Conservation (phyloP, 2,113 vertebrate genomes). For the Syrmaticus mikado region DNA sequence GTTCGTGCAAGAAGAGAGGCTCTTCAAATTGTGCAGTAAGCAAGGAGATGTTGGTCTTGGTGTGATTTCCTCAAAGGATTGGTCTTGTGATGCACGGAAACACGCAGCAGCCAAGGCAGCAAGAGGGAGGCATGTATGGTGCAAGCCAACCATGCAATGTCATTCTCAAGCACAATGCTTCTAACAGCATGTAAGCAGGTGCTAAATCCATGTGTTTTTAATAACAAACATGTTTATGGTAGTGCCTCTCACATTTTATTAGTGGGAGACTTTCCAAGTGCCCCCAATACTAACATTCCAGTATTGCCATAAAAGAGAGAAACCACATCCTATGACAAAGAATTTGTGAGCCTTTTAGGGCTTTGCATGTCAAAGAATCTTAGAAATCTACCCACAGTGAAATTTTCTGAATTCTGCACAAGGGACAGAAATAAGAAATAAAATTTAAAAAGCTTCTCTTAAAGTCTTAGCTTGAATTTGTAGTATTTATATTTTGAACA, state of each 20-base stretch:
- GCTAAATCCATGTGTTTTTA: background rate
- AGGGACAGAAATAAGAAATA: background rate
- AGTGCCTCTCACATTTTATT: background rate
- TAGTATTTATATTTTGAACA: background rate
- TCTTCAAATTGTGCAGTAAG: background rate
- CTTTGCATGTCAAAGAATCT: background rate
- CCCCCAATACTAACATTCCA: background rate
- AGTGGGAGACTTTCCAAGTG: background rate
- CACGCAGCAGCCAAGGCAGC: background rate
- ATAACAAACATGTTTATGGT: background rate
- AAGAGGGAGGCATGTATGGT: accelerated
- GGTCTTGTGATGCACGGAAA: accelerated
- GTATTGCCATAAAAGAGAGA: background rate
- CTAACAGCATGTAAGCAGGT: background rate
- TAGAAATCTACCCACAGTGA: background rate
- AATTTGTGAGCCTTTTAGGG: accelerated
- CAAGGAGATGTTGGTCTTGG: background rate
- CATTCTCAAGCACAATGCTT: background rate
- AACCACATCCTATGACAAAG: background rate
- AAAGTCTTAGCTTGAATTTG: background rate
- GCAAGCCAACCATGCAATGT: accelerated
- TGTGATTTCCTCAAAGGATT: background rate
- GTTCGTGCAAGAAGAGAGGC: background rate
- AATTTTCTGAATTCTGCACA: background rate
- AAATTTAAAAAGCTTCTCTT: background rate